These are phyloP conservation scores for Erebia palarica DNA, from an alignment of 2,888 invertebrate species.

Conservation along the genomic window DNA sequence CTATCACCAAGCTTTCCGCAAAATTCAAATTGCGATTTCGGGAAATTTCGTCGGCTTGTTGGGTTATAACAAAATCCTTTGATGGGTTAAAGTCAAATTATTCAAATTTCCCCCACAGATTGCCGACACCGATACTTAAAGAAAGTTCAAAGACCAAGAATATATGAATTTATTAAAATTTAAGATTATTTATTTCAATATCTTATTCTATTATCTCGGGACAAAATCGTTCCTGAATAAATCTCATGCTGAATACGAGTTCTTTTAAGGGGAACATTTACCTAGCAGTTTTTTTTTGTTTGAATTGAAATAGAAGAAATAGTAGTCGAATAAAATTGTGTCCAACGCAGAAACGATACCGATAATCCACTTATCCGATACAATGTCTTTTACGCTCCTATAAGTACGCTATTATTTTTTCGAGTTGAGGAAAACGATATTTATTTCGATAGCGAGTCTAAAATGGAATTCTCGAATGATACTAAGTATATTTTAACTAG, in stretches of 20 bases:
- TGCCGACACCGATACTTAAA: conserved; percentile 47
- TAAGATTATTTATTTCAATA: conserved; percentile 47
- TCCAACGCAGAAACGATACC: conserved; percentile 52
- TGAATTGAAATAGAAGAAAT: conserved; percentile 31
- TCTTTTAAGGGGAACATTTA: conserved; percentile 18
- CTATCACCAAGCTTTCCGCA: conserved; percentile 37
- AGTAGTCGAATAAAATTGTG: conserved; percentile 30
- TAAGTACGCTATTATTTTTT: conserved; percentile 53
- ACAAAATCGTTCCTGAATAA: conserved; percentile 37
- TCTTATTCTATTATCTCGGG: conserved; percentile 40
- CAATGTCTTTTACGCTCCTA: conserved; percentile 55
- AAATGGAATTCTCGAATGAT: conserved; percentile 24
- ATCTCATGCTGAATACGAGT: conserved; percentile 30
- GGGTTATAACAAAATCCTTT: conserved; percentile 49
- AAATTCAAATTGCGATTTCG: conserved; percentile 47
- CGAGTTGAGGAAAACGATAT: conserved; percentile 32
- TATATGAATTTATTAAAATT: conserved; percentile 47
- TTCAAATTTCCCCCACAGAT: conserved; percentile 49
- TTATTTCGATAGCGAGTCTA: conserved; percentile 25
- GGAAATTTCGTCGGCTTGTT: conserved; percentile 44
- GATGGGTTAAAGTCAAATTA: conserved; percentile 51
- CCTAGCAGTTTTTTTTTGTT: conserved; percentile 25
- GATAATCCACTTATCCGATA: conserved; percentile 58
- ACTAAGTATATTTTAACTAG: conserved; percentile 7
- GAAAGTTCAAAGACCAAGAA: conserved; percentile 46